Evolutionary conservation across 1,140 invertebrate genomes (phyloP).

Genomic region (Stenopsyche tienmushanensis): DNA sequence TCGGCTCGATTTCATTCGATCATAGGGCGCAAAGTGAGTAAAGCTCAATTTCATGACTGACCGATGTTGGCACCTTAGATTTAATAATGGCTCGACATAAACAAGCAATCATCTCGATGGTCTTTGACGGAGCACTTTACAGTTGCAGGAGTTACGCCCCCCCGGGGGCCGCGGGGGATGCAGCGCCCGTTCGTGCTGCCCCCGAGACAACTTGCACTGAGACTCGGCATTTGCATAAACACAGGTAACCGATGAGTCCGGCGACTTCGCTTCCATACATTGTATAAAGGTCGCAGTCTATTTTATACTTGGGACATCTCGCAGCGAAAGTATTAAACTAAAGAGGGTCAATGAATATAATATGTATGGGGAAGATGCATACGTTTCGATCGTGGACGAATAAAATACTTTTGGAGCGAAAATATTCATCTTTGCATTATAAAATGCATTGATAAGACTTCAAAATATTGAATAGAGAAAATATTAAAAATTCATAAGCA

Average conservation of each 20-base stretch:
- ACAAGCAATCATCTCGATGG: neutral
- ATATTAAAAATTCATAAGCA: no score
- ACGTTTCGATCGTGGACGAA: no score
- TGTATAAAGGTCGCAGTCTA: no score
- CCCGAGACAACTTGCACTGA: neutral
- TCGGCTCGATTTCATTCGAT: neutral
- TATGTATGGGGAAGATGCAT: no score
- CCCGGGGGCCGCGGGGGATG: slow-evolving; percentile 4
- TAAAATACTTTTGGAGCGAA: no score
- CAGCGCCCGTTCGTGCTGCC: slow-evolving; percentile 11
- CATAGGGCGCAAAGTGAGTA: neutral
- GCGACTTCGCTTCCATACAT: no score
- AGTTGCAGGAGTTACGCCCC: slow-evolving; percentile 15
- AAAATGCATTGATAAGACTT: no score
- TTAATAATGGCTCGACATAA: slow-evolving; percentile 19
- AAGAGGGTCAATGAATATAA: no score
- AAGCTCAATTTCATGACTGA: slow-evolving; percentile 10
- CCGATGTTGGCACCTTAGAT: slow-evolving; percentile 23
- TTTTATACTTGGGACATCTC: no score
- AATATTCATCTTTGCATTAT: no score
- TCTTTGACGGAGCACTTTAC: slow-evolving; percentile 14
- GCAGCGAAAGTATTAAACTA: no score
- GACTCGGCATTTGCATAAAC: slow-evolving; percentile 28
- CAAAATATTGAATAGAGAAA: no score
- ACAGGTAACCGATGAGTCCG: slow-evolving; percentile 19